Conservation (phyloP, 1,140 invertebrate species). For the Eupeodes corollae region DNA sequence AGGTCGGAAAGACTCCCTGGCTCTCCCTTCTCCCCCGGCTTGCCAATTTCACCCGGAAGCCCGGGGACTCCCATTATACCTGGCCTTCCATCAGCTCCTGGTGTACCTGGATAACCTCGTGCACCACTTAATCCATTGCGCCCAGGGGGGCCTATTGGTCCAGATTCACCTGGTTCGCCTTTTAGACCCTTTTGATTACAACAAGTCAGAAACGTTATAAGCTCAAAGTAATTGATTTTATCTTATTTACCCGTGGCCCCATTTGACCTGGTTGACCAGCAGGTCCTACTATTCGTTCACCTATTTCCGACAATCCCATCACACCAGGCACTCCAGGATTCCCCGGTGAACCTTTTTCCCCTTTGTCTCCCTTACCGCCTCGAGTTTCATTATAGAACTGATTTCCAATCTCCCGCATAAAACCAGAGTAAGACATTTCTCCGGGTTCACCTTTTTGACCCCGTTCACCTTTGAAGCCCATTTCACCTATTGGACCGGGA, state of each 20-base stretch:
- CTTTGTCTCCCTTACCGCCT: constrained; percentile 25
- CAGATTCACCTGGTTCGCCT: constrained; percentile 15
- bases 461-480: constrained; percentile 4
- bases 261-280: constrained; percentile 23
- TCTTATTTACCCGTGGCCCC: not conserved
- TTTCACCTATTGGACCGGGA: constrained; percentile 28
- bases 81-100: too few relatives aligned
- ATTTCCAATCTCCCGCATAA: too few relatives aligned
- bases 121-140: constrained; percentile 14
- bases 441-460: constrained; percentile 30
- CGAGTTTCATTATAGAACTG: constrained; percentile 12
- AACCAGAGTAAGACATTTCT: constrained; percentile 1
- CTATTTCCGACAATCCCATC: not conserved
- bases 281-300: constrained; percentile 11
- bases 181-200: constrained; percentile 15
- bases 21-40: constrained; percentile 4
- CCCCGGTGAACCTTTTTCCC: constrained; percentile 23
- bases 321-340: constrained; percentile 29
- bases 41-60: not conserved
- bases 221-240: too few relatives aligned
- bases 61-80: too few relatives aligned
- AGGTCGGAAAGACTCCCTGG: constrained; percentile 11
- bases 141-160: constrained; percentile 32
- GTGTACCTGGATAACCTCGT: not conserved
- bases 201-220: too few relatives aligned